Base-by-base conservation (phyloP, 2,797 vertebrate genomes). In the Tenualosa thibaudeaui region DNA sequence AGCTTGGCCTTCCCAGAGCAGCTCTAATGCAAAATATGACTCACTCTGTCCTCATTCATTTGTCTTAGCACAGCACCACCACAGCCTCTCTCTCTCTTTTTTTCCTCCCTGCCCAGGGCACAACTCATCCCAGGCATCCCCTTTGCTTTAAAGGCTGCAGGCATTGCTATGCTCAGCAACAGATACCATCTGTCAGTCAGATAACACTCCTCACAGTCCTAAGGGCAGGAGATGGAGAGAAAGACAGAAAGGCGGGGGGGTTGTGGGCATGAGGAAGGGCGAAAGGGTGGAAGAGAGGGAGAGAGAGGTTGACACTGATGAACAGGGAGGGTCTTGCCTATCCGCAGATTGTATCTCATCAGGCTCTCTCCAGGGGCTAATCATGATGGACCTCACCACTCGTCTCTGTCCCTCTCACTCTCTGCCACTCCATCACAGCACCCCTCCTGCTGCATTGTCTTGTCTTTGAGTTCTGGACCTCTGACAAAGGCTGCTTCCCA, bases 171-270 rank as follows among this genome's bases (percentile, higher is more conserved):
- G 40, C 40, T 40, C 62, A 49, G 19, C 24, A n/a, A 51, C 22
- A 86, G 62, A n/a, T 78, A 13, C 24, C 24, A 84, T 82, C 26
- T 68, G 43, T 22, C 86, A 49, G 51, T 51, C 84, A 54, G 46
- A 81, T 60, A 51, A 50, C 6, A 46, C 51, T 68, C 85, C 75
- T 83, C 46, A 24, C 3, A 68, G 17, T 49, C 19, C 65, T 40
- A 1, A 9, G 24, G 62, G 62, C n/a, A 31, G 4, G 1, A 37
- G 37, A 26, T n/a, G 9, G 62, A 65, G 62, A 26, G 24, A 65
- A 6, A 31, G 24, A 26, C 2, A 22, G 3, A 56, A 26, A 3
- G 22, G 17, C 22, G 54, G 8, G 17, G 19, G 58, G 24, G 9
- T 19, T 31, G 1, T 19, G 54, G 5, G 56, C 6, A 1, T n/a